Percentiles rank a stretch among this genome's conserved stretches.
These are phyloP conservation scores for Manduca sexta DNA, from an alignment of 1,140 invertebrate species.

Conservation along the genomic window DNA sequence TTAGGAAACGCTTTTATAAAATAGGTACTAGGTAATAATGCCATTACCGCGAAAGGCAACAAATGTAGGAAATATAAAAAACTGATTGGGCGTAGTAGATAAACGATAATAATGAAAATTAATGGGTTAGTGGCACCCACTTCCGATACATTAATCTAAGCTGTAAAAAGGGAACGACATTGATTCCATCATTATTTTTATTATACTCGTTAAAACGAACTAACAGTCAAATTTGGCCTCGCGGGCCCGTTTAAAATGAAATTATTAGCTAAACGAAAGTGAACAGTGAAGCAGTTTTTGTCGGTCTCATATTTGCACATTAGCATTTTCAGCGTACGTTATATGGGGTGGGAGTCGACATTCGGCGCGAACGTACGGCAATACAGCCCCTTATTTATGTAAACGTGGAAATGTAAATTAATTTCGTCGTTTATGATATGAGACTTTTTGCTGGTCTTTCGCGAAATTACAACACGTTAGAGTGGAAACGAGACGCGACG, in stretches of 20 bases:
- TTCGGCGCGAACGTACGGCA: conserved; percentile 18
- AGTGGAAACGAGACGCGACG: conserved; percentile 9
- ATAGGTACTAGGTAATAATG: no score
- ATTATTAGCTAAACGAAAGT: conserved; percentile 30
- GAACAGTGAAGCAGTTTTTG: conserved; percentile 36
- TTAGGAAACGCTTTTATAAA: no score
- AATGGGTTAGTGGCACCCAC: conserved; percentile 3
- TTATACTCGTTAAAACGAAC: neutral
- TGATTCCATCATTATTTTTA: conserved; percentile 3
- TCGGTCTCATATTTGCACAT: conserved; percentile 35
- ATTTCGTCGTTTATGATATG: conserved; percentile 43
- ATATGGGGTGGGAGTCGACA: no score
- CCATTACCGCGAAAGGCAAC: no score
- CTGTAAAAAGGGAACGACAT: conserved; percentile 3
- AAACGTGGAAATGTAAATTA: conserved; percentile 52
- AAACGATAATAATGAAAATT: neutral
- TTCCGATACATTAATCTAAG: conserved; percentile 7
- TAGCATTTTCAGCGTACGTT: conserved; percentile 32
- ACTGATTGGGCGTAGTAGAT: no score
- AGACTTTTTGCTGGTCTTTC: conserved; percentile 31
- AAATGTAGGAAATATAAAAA: no score
- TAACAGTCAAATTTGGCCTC: conserved; percentile 6
- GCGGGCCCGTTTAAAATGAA: conserved; percentile 28
- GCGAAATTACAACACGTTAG: conserved; percentile 19
- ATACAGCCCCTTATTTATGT: conserved; percentile 41